phyloP scores from a whole-genome alignment of 2,888 invertebrate genomes.

The Cantharis flavilabris region DNA sequence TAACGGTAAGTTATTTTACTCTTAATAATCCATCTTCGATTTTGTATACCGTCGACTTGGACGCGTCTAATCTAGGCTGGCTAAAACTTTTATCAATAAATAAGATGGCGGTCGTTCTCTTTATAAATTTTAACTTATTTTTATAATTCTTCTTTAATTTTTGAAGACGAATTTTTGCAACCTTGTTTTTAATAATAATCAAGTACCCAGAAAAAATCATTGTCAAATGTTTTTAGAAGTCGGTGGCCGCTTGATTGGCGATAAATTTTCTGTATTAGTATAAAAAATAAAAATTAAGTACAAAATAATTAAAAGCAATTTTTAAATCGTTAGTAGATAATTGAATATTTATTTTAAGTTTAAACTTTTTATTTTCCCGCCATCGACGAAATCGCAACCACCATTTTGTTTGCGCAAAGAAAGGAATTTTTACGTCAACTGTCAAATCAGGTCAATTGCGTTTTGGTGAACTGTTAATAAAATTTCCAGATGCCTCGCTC shows the following conservation, averaged over 20 bases:
- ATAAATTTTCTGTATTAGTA: background rate
- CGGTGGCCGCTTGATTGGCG: background rate
- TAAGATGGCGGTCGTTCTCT: background rate
- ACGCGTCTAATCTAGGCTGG: background rate
- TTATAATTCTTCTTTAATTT: background rate
- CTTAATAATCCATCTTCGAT: background rate
- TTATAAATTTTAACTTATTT: background rate
- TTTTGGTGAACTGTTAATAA: background rate
- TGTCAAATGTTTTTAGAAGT: background rate
- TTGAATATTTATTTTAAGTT: background rate
- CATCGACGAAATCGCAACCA: background rate
- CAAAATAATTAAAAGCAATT: background rate
- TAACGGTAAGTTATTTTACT: slow-evolving; percentile 51
- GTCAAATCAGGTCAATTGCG: background rate
- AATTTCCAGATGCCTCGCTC: slow-evolving; percentile 77
- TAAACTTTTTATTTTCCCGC: background rate
- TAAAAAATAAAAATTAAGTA: background rate
- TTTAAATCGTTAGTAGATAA: background rate
- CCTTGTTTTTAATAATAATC: background rate
- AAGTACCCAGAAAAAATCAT: background rate
- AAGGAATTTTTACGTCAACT: background rate
- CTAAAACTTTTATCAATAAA: background rate
- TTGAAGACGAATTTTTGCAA: background rate
- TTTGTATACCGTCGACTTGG: background rate
- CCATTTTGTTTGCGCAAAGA: background rate